Evolutionary conservation across 2,797 vertebrate species (phyloP), one percentile per base, ranked within the genome.

Genomic region (Percopsis omiscomaycus): DNA sequence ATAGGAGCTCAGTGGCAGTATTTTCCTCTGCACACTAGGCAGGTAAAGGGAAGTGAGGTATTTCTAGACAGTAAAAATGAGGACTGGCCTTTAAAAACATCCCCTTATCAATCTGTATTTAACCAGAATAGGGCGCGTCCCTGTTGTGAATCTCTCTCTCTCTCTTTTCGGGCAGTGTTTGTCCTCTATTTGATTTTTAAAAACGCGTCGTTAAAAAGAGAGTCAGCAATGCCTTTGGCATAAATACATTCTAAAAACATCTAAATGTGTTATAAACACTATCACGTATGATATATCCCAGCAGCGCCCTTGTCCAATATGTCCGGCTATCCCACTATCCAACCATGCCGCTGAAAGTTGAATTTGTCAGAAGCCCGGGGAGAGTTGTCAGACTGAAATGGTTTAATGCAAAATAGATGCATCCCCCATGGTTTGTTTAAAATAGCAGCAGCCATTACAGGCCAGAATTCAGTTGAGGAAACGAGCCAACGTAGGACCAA

Each of bases 321-420:
- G 60, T 79, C 79, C 67, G 46, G 53, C 55, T 46, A 44, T 57
- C 55, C 71, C 66, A 62, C 73, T 69, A 72, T 84, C 57, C 55
- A 64, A 28, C 15, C 28, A 14, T 11, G 60, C 70, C 68, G 74
- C 54, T 64, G 73, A 84, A 89, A 78, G 64, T 71, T 77, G 74
- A 81, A 85, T 91, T 84, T 84, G 84, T 86, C 82, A 86, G 82
- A 74, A 80, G 75, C 72, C 79, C 69, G 48, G 72, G 56, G 84
- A 86, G 69, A 74, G 62, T 75, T 73, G 82, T 80, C 81, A 86
- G 75, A 89, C 68, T 65, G 75, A 87, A 87, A 89, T 86, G 69
- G 81, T 80, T 90, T 81, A 79, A 89, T 90, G 85, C 83, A 88
- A 88, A 89, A 90, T 83, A 86, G 78, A 89, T 88, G 75, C 75